Evolutionary conservation across 2,888 invertebrate genomes (phyloP).

Genomic region (Xestia c-nigrum): DNA sequence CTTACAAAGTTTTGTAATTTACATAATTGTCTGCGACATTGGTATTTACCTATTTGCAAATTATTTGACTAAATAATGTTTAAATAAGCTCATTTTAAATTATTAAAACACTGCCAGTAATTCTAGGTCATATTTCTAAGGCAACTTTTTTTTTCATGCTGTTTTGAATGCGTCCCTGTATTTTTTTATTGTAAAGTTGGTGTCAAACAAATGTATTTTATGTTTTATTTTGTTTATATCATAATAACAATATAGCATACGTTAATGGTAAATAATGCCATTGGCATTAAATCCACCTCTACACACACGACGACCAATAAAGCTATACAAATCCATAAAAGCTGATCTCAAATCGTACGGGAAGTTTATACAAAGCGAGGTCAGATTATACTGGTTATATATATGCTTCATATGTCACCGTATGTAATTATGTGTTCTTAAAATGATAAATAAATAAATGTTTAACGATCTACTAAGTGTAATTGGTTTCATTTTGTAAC

Average conservation of each 20-base stretch:
- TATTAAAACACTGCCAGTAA: background rate
- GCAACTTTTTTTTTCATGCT: background rate
- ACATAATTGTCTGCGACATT: background rate
- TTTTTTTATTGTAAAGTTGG: too few relatives aligned
- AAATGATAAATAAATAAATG: background rate
- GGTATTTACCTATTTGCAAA: background rate
- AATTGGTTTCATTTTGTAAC: constrained; percentile 3
- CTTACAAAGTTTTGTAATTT: background rate
- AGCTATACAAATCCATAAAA: too few relatives aligned
- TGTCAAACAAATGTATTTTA: background rate
- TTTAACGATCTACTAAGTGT: background rate
- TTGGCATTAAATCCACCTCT: background rate
- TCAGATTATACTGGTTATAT: too few relatives aligned
- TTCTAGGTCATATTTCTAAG: background rate
- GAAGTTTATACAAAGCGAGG: too few relatives aligned
- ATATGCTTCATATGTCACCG: too few relatives aligned
- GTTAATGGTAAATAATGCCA: background rate
- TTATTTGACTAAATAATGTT: background rate
- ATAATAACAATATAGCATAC: background rate
- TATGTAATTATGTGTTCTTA: background rate
- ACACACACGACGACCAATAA: too few relatives aligned
- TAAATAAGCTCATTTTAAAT: background rate
- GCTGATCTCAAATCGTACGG: too few relatives aligned
- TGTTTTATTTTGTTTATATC: background rate
- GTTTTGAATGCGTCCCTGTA: background rate